Conservation (phyloP, 2,113 vertebrate genomes). For the Xyrauchen texanus region DNA sequence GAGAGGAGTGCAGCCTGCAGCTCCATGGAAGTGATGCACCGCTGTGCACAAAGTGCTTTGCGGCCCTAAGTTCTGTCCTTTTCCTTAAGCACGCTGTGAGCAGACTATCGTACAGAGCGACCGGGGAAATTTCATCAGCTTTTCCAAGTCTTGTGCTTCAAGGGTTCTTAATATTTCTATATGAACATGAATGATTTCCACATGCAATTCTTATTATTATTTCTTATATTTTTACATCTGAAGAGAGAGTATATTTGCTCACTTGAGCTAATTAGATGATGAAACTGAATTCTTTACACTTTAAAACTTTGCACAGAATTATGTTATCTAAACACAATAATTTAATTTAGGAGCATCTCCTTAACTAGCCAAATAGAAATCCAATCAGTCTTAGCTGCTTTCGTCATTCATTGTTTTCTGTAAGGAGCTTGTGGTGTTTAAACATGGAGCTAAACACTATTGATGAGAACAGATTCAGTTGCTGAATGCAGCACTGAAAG, state of each 20-base stretch:
- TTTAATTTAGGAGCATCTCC: neutral
- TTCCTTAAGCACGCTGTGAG: constrained; percentile 6
- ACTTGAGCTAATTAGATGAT: neutral
- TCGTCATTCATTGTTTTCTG: neutral
- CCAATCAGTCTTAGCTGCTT: neutral
- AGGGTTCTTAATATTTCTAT: neutral
- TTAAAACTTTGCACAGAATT: too few relatives aligned
- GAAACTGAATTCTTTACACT: neutral
- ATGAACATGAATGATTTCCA: too few relatives aligned
- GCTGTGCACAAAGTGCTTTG: constrained; percentile 48
- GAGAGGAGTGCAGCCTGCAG: constrained; percentile 6
- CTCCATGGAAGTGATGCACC: constrained; percentile 34
- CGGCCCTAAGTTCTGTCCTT: constrained; percentile 18
- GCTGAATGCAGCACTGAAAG: neutral
- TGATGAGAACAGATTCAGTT: neutral
- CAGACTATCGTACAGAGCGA: neutral
- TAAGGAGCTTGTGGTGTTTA: constrained; percentile 7
- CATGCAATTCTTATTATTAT: too few relatives aligned
- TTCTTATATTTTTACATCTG: too few relatives aligned
- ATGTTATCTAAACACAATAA: neutral
- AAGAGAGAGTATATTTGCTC: too few relatives aligned
- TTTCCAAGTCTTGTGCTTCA: neutral
- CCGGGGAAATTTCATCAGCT: too few relatives aligned
- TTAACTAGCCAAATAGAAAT: constrained; percentile 17
- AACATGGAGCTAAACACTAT: constrained; percentile 13